Evolutionary conservation across 2,113 vertebrate species (phyloP).

Genomic region (Tursiops truncatus): DNA sequence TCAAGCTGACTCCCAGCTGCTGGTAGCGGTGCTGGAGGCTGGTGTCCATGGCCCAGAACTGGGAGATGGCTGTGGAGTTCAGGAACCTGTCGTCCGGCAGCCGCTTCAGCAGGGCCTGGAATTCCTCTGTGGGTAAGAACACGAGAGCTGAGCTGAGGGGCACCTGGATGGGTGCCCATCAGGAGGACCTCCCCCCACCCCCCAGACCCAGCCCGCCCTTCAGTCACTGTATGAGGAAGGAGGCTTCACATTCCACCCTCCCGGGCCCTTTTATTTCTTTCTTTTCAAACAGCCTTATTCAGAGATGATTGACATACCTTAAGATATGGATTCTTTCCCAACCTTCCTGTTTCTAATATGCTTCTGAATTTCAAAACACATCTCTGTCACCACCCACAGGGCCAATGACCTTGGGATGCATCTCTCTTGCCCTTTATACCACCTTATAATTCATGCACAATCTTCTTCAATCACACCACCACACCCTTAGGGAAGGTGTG

Average conservation of each 20-base stretch:
- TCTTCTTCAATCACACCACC: background rate
- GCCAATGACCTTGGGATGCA: background rate
- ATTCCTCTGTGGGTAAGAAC: constrained; percentile 88
- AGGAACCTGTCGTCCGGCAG: constrained; percentile 92
- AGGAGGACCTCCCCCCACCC: background rate
- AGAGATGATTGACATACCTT: background rate
- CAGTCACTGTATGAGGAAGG: background rate
- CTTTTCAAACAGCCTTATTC: background rate
- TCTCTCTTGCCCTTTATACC: background rate
- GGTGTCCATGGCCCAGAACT: constrained; percentile 92
- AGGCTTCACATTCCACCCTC: accelerated
- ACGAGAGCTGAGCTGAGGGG: background rate
- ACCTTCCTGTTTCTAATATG: background rate
- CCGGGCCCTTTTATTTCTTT: background rate
- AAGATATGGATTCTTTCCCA: background rate
- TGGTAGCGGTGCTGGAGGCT: constrained; percentile 92
- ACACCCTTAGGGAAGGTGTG: background rate
- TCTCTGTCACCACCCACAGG: background rate
- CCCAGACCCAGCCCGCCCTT: background rate
- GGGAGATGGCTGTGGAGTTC: constrained; percentile 92
- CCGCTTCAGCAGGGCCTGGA: constrained; percentile 92
- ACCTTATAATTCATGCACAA: no score
- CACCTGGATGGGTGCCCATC: background rate
- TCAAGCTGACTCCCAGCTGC: constrained; percentile 90
- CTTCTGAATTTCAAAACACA: constrained; percentile 14